Evolutionary conservation across 2,888 invertebrate species (phyloP), one percentile per base, ranked within the genome.

Genomic region (Meandrusa payeni): DNA sequence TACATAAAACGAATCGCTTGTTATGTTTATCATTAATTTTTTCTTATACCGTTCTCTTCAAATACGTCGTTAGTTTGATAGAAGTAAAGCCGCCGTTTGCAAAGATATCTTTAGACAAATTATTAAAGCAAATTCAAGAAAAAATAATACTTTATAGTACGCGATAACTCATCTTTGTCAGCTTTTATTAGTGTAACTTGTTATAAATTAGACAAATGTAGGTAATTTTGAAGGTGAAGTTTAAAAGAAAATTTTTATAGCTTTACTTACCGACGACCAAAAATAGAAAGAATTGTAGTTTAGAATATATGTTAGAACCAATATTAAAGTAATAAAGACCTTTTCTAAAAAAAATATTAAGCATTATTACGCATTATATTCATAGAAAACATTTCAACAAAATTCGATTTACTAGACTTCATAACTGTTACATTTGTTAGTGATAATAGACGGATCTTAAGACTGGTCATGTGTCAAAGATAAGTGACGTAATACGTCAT

Each of bases 381-480:
- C 13, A 37, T 10, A n/a, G n/a, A n/a, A 34, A 9, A 37, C 19
- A 38, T 41, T 47, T 56, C 51, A 52, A 56, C 56, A 58, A 54
- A 57, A 52, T 48, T 52, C 55, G 46, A 44, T 28, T 34, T 58
- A 55, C 41, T 57, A 48, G 41, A 50, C 36, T 52, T 46, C 45
- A 45, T 52, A 50, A 55, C 54, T 54, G 51, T 59, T 59, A 55
- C 42, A 54, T 51, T 54, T 61, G 70, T 71, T 69, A 72, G 72
- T 73, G 68, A 73, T 79, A 80, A 80, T 78, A 77, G 76, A 79
- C 77, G 74, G 80, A 79, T 78, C 78, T 79, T 80, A 76, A 81
- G 80, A 79, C 78, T 78, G 80, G 79, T 2, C 52, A 54, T 52
- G 12, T 28, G 48, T 46, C 58, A 60, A 59, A 56, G 54, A 45